Percentiles rank a stretch among this genome's conserved stretches.
Evolutionary conservation across 2,797 vertebrate species (phyloP).

Genomic region (Trematomus bernacchii): DNA sequence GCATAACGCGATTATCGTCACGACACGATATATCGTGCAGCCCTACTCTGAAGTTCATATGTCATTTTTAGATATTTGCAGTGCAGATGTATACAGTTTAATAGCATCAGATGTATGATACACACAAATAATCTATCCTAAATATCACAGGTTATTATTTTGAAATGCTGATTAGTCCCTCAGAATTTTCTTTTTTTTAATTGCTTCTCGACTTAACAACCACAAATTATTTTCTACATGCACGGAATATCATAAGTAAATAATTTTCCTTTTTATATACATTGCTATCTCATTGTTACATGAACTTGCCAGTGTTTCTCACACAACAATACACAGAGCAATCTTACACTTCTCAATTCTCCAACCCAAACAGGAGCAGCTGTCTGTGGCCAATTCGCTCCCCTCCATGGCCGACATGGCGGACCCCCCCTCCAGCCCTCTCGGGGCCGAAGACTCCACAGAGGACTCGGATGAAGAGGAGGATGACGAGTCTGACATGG

Average conservation of each 20-base stretch:
- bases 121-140: not conserved
- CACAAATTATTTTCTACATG: not conserved
- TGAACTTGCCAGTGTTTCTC: not conserved
- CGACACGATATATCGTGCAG: too few species aligned
- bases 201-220: not conserved
- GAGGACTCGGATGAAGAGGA: conserved; percentile 91
- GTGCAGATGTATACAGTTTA: not conserved
- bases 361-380: conserved; percentile 82
- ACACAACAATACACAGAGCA: not conserved
- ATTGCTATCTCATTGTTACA: too few species aligned
- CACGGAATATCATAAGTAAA: not conserved
- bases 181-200: too few species aligned
- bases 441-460: conserved; percentile 91
- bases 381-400: conserved; percentile 89
- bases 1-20: too few species aligned
- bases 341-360: conserved; percentile 7
- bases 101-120: not conserved
- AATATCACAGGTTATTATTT: not conserved
- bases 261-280: not conserved
- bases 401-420: conserved; percentile 88
- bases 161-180: not conserved
- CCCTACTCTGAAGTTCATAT: not conserved
- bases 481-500: conserved; percentile 92
- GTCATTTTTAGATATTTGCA: not conserved
- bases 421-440: conserved; percentile 87